Conservation (phyloP, 2,797 vertebrate species). For the Coranthus polyacanthus region DNA sequence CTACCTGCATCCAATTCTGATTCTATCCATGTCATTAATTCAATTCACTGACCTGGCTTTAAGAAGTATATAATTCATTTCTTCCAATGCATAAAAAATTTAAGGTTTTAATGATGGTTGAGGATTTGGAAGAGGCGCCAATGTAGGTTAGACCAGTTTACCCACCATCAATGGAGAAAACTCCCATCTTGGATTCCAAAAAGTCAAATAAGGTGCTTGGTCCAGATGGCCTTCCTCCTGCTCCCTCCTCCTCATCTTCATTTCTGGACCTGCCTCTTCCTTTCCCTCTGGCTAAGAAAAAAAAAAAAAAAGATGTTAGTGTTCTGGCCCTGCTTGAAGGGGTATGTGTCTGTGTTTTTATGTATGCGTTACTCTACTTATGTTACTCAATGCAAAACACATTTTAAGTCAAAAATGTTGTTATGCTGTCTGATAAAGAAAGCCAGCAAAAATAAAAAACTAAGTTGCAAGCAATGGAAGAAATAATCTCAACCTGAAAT, state of each 20-base stretch:
- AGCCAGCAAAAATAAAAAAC: too few relatives aligned
- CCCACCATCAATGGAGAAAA: conserved; percentile 93
- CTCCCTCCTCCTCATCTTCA: conserved; percentile 93
- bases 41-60: too few relatives aligned
- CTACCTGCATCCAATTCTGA: too few relatives aligned
- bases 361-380: not conserved
- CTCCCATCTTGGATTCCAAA: conserved; percentile 98
- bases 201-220: conserved; percentile 99
- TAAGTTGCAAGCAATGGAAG: conserved; percentile 7
- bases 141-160: conserved; percentile 13
- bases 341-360: not conserved
- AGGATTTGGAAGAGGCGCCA: too few relatives aligned
- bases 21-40: too few relatives aligned
- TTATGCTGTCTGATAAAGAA: too few relatives aligned
- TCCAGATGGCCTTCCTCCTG: conserved; percentile 93
- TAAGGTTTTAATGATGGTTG: too few relatives aligned
- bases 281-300: conserved; percentile 88
- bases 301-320: conserved; percentile 15
- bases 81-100: too few relatives aligned
- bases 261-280: conserved; percentile 91
- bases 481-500: conserved; percentile 3
- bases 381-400: too few relatives aligned
- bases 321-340: not conserved
- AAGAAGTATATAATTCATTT: too few relatives aligned
- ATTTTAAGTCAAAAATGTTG: too few relatives aligned